Evolutionary conservation across 2,113 vertebrate species (phyloP).

Genomic region (Sula dactylatra): DNA sequence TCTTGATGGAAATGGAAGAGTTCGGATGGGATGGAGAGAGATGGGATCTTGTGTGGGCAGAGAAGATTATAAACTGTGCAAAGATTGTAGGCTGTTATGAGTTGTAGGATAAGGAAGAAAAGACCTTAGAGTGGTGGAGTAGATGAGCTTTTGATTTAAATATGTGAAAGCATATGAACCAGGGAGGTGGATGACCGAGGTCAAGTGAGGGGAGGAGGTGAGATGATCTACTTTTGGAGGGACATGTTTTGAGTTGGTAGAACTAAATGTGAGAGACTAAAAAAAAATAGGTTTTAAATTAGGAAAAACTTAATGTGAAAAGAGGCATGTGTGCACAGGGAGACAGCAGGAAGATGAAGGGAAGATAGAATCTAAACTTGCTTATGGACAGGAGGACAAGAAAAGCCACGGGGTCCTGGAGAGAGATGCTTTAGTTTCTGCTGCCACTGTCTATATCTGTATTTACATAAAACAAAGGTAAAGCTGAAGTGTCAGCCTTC

Average conservation of each 20-base stretch:
- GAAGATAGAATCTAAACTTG: neutral
- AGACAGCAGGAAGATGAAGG: neutral
- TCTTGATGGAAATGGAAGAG: neutral
- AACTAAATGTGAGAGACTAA: neutral
- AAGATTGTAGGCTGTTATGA: neutral
- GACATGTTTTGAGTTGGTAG: neutral
- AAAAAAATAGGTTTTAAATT: rapidly evolving
- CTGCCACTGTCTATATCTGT: neutral
- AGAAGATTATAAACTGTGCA: neutral
- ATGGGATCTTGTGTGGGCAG: neutral
- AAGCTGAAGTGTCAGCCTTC: conserved; percentile 2
- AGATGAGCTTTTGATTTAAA: neutral
- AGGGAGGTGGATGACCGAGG: neutral
- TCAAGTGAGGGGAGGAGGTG: neutral
- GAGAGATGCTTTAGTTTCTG: neutral
- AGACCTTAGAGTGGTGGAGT: neutral
- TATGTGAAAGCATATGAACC: neutral
- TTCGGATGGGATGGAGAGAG: neutral
- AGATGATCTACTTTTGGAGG: neutral
- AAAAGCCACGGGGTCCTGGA: neutral
- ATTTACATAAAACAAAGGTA: neutral
- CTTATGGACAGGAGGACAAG: neutral
- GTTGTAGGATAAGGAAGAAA: neutral
- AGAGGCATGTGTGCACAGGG: neutral
- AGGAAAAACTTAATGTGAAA: neutral